Conservation (phyloP, 2,113 vertebrate species). For the Porphyrio hochstetteri region DNA sequence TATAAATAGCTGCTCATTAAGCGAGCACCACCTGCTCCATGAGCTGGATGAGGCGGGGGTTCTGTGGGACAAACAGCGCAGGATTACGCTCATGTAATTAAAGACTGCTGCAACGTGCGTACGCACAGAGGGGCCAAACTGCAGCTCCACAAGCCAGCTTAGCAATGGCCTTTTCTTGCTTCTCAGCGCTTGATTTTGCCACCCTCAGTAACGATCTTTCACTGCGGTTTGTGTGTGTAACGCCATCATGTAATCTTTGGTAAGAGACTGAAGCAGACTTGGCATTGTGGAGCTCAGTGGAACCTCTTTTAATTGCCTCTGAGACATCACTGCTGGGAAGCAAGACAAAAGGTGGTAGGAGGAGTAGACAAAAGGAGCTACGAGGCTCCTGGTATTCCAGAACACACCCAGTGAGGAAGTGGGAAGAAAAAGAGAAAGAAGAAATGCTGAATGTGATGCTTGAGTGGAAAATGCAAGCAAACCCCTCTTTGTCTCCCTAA, state of each 20-base stretch:
- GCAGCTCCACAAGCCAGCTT: not conserved
- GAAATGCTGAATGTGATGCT: not conserved
- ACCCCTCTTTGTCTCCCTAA: not conserved
- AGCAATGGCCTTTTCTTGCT: not conserved
- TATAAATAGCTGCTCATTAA: conserved; percentile 33
- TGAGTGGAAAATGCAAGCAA: not conserved
- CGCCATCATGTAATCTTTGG: accelerated
- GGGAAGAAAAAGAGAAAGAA: not conserved
- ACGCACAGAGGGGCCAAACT: not conserved
- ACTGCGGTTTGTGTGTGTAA: not conserved
- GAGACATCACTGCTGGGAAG: not conserved
- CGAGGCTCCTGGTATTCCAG: not conserved
- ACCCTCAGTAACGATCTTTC: not conserved
- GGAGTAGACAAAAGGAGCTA: not conserved
- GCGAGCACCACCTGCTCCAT: not conserved
- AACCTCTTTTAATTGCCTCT: conserved; percentile 21
- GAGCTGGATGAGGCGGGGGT: conserved; percentile 9
- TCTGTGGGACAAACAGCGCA: not conserved
- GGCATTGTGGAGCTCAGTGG: not conserved
- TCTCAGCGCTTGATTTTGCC: not conserved
- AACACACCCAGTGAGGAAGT: not conserved
- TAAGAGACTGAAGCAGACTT: not conserved
- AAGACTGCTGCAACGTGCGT: not conserved
- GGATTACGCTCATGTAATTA: conserved; percentile 14
- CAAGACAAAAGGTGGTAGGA: not conserved